Base-by-base conservation (phyloP, 2,797 vertebrate genomes). In the Dipus sagitta region DNA sequence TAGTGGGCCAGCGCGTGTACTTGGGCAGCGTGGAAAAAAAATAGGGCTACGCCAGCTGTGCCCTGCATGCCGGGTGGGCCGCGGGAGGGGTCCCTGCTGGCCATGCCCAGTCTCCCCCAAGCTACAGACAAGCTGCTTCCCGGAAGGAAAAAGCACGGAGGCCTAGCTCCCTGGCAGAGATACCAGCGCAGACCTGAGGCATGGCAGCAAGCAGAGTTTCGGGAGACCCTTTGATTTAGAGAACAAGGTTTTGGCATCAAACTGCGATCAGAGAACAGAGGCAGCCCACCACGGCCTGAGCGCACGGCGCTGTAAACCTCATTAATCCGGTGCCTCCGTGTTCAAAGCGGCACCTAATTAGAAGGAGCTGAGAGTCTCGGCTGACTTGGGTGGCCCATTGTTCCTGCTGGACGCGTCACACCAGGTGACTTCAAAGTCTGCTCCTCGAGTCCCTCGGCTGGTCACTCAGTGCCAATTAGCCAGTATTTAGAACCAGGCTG, bases 161-260 rank as follows among this genome's bases (percentile, higher is more conserved):
- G 78, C 87, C 82, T 70, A 84, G 82, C 79, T 86, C 54, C 71
- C 78, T 74, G 85, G 88, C 76, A 95, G 82, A 92, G 93, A 67
- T 0, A n/a, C 32, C 62, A 65, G 74, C 47, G 38, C 86, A 92
- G 76, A 89, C 67, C 58, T 71, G 78, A 80, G 70, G 74, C 17
- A 1, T 2, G 1, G 62, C 70, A 60, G 84, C 82, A 95, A 93
- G 71, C 30, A 3, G 81, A 84, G 72, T 94, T 96, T 94, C 0
- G 6, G 89, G 89, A 88, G 93, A 87, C 42, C 8, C 94, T 97
- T 96, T 96, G 93, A 95, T 96, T 97, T 96, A 87, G 80, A 95
- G 95, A 96, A 95, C 78, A 68, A 95, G 88, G 72, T 96, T 95
- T 96, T 85, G 95, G 93, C 90, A 95, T 94, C 93, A 96, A 60